phyloP scores from a whole-genome alignment of 2,113 vertebrate species.

The Mellivora capensis region DNA sequence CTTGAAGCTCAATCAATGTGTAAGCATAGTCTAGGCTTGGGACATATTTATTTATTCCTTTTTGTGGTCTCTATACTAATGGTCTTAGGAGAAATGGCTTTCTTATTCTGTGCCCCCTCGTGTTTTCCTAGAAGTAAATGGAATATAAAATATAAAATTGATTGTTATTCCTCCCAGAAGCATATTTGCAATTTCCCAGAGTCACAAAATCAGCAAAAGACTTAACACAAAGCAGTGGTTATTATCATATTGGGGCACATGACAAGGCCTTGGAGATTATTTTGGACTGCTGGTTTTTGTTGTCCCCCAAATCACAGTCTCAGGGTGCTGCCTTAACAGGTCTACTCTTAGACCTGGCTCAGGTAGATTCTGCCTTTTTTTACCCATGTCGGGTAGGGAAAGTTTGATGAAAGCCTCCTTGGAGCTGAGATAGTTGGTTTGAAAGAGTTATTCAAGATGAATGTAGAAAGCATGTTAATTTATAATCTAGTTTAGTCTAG shows the following conservation, averaged over 20 bases:
- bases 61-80: neutral
- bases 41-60: neutral
- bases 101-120: neutral
- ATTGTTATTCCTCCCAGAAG: neutral
- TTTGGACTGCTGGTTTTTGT: neutral
- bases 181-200: neutral
- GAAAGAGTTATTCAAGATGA: slow-evolving; percentile 6
- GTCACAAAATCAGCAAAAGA: neutral
- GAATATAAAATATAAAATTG: slow-evolving; percentile 12
- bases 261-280: neutral
- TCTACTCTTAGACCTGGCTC: neutral
- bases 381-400: neutral
- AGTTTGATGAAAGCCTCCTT: neutral
- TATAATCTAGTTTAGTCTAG: neutral
- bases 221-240: neutral
- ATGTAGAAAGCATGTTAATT: neutral
- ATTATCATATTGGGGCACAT: neutral
- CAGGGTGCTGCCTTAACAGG: neutral
- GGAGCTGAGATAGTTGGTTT: neutral
- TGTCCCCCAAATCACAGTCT: neutral
- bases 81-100: neutral
- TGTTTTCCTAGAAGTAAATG: slow-evolving; percentile 20
- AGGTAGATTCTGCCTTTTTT: neutral
- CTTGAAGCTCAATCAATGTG: neutral
- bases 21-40: slow-evolving; percentile 7